These are phyloP conservation scores for Cosmia pyralina DNA, from an alignment of 2,888 invertebrate genomes.

Conservation along the genomic window DNA sequence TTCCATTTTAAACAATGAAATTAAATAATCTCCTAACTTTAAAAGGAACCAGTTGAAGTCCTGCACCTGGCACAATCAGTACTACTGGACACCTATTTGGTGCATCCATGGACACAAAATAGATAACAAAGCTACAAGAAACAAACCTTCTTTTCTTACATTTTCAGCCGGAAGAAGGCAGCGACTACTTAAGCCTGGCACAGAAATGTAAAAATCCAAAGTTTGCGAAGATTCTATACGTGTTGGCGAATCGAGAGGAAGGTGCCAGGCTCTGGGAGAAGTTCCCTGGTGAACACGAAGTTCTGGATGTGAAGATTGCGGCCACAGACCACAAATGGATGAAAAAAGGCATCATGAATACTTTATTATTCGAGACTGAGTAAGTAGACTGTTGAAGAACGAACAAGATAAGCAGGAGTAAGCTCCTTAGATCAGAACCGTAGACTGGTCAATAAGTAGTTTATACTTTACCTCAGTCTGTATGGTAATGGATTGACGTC, in stretches of 20 bases:
- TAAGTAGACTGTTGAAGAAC: conserved; percentile 75
- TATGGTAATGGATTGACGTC: not conserved
- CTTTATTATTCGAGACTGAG: conserved; percentile 91
- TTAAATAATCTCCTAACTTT: not conserved
- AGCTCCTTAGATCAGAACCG: not conserved
- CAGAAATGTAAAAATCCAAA: conserved; percentile 90
- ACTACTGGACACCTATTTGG: too few relatives aligned
- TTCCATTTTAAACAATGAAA: not conserved
- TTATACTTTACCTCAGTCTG: not conserved
- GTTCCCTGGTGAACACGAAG: conserved; percentile 88
- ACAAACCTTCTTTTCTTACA: not conserved
- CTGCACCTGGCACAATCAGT: not conserved
- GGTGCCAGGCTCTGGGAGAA: conserved; percentile 89
- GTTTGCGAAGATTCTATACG: conserved; percentile 91
- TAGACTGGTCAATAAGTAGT: not conserved
- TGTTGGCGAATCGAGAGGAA: conserved; percentile 90
- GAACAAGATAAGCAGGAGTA: too few relatives aligned
- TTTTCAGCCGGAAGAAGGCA: conserved; percentile 76
- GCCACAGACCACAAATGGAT: conserved; percentile 92
- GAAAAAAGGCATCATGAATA: conserved; percentile 92
- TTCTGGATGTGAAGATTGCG: conserved; percentile 91
- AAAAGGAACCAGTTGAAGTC: not conserved
- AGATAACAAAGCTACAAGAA: not conserved
- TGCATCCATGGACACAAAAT: not conserved
- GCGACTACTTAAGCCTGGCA: conserved; percentile 82